Conservation (phyloP, 2,113 vertebrate species). For the Carassius auratus region DNA sequence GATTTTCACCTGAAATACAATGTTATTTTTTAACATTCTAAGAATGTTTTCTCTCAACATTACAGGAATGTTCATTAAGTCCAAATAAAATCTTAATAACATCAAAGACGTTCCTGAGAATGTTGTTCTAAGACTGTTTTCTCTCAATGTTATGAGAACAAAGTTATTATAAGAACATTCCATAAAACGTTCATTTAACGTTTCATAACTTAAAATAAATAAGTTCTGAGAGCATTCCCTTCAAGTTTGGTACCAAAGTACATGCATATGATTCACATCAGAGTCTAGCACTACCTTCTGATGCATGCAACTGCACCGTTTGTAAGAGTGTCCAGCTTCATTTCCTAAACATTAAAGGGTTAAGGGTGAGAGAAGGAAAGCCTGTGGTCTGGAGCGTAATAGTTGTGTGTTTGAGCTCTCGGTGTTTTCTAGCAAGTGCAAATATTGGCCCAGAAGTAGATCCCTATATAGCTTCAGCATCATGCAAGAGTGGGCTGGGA, state of each 20-base stretch:
- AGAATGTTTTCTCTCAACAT: not conserved
- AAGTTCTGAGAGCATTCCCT: not conserved
- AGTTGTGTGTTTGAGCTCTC: conserved; percentile 41
- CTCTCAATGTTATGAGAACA: not conserved
- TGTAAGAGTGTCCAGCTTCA: not conserved
- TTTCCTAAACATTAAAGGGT: conserved; percentile 1
- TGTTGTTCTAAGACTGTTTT: not conserved
- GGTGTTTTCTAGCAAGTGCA: conserved; percentile 47
- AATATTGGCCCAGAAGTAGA: conserved; percentile 51
- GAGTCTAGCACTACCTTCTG: not conserved
- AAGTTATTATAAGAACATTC: not conserved
- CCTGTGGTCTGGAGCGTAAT: conserved; percentile 16
- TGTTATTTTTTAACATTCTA: too few relatives aligned
- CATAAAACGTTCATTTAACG: not conserved
- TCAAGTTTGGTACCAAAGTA: not conserved
- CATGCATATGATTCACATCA: not conserved
- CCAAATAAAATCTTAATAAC: not conserved
- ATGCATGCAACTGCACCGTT: not conserved
- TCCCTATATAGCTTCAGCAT: conserved; percentile 34
- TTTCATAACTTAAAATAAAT: not conserved
- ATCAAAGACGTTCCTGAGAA: not conserved
- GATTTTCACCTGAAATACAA: not conserved
- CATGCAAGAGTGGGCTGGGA: conserved; percentile 6
- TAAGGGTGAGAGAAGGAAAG: conserved; percentile 8
- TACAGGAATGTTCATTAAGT: not conserved